Evolutionary conservation across 2,888 invertebrate genomes (phyloP), one percentile per base, ranked within the genome.

Genomic region (Acanthosepion pharaonis): DNA sequence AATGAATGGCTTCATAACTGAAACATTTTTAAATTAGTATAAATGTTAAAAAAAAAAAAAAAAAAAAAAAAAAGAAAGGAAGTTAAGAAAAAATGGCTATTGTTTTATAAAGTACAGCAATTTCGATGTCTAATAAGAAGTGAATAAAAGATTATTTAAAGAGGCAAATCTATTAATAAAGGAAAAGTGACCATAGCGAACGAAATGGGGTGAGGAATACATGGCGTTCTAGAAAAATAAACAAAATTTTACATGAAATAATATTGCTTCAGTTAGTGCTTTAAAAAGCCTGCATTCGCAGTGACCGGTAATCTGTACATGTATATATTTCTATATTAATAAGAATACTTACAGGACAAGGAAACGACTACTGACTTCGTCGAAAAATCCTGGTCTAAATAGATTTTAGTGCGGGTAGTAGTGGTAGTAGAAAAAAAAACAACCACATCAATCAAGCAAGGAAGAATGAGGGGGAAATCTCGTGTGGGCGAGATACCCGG

Each of bases 381-480:
- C 78, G 78, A 78, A 78, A 78, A 78, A 78, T 78, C 78, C 78
- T 78, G 78, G 78, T 78, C 78, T 78, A 55, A 55, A 55, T 78
- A 78, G 78, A 78, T 78, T 78, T 28, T 28, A 64, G 64, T 28
- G 6, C 4, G 64, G 28, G 78, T 78, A 9, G n/a, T 78, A n/a
- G 78, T 28, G n/a, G 78, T 9, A 78, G 78, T 78, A 78, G 28
- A n/a, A 78, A 11, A 28, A 78, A 78, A 28, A 78, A 78, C 28
- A n/a, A n/a, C 28, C 8, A 78, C n/a, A n/a, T n/a, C n/a, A n/a
- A 11, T 18, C n/a, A 8, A 78, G 28, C n/a, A 20, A 78, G n/a
- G 0, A 78, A n/a, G n/a, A n/a, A 55, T 78, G 78, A 78, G n/a
- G 78, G 78, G n/a, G 9, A n/a, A 78, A 28, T 78, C 78, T 78